These are phyloP conservation scores for Cryptoblepharus egeriae DNA, from an alignment of 2,797 vertebrate species.

Conservation along the genomic window DNA sequence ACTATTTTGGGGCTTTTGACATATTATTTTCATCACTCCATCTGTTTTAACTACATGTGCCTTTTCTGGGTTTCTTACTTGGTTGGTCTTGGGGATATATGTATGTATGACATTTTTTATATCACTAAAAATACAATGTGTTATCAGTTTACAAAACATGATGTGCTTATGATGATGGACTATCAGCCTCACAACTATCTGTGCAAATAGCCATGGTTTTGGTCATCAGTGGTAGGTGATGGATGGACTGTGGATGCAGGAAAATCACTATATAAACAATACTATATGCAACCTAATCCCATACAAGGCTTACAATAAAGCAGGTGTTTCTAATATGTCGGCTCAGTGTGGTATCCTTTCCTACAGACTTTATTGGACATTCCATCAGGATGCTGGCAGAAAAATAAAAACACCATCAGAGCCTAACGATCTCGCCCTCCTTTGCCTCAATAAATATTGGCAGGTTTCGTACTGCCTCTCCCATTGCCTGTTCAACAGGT, in stretches of 20 bases:
- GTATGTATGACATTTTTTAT: constrained; percentile 1
- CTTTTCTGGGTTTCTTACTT: no score
- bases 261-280: no score
- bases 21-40: constrained; percentile 47
- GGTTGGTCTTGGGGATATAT: no score
- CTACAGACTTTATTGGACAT: not conserved
- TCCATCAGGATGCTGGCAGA: not conserved
- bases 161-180: no score
- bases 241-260: no score
- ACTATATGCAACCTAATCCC: no score
- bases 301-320: no score
- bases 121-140: not conserved
- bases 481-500: not conserved
- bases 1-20: not conserved
- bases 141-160: no score
- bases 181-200: no score
- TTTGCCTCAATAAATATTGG: constrained; percentile 24
- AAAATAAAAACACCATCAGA: not conserved
- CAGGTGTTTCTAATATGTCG: not conserved
- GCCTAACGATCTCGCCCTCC: not conserved
- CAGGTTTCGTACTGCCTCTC: not conserved
- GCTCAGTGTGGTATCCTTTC: constrained; percentile 1
- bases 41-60: constrained; percentile 47
- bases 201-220: no score
- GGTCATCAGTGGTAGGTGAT: no score